A percentile compares a stretch with the other conserved stretches of the same genome.
These are phyloP conservation scores for Laodelphax striatellus DNA, from an alignment of 1,140 invertebrate species.

Conservation along the genomic window DNA sequence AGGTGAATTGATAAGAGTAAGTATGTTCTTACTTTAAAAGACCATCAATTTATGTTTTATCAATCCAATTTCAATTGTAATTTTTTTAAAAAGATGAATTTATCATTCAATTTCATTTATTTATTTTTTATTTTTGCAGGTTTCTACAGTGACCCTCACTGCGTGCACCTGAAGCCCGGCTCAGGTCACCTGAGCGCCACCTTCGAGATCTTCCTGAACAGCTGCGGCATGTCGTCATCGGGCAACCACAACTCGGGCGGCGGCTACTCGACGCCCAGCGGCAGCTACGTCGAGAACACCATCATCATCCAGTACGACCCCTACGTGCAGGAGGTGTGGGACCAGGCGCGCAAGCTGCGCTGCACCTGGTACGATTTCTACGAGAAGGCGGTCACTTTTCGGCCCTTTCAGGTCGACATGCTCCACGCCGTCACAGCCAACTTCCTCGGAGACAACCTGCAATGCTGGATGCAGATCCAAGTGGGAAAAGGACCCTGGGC, in stretches of 20 bases:
- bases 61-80: no score
- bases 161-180: conserved; percentile 80
- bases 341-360: conserved; percentile 63
- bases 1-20: no score
- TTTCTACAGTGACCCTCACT: conserved; percentile 74
- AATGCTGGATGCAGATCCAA: conserved; percentile 95
- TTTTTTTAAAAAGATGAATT: no score
- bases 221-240: conserved; percentile 82
- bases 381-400: conserved; percentile 86
- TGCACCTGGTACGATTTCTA: conserved; percentile 95
- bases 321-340: conserved; percentile 72
- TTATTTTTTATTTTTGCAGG: conserved; percentile 28
- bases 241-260: conserved; percentile 62
- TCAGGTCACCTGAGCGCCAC: conserved; percentile 80
- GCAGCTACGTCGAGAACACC: conserved; percentile 88
- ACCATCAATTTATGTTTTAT: no score
- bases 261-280: conserved; percentile 62
- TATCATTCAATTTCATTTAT: no score
- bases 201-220: conserved; percentile 84
- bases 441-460: conserved; percentile 87
- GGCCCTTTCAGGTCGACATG: conserved; percentile 91
- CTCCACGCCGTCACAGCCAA: conserved; percentile 86
- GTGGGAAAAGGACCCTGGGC: conserved; percentile 91
- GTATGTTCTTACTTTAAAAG: no score
- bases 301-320: conserved; percentile 93